Evolutionary conservation across 1,140 invertebrate genomes (phyloP).

Genomic region (Tetramorium simillimum): DNA sequence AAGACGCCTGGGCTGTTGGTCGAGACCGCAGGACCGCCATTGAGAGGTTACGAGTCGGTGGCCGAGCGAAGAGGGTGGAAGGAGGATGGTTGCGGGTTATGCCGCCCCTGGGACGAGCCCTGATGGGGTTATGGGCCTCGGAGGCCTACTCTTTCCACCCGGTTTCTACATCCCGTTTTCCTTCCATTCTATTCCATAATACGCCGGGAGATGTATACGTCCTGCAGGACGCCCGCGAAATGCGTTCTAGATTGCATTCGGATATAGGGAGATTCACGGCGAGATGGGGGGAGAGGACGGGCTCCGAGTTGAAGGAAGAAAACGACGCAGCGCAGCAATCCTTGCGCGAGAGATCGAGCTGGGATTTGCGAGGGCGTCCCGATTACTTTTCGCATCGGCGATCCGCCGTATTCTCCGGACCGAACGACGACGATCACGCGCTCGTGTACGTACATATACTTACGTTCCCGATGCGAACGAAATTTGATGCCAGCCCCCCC

Average conservation of each 20-base stretch:
- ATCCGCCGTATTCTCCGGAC: conserved; percentile 65
- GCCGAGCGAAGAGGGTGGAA: conserved; percentile 53
- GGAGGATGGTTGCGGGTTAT: conserved; percentile 76
- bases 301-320: conserved; percentile 14
- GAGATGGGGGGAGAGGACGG: not conserved
- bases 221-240: conserved; percentile 81
- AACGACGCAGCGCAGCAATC: conserved; percentile 58
- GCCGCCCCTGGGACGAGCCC: conserved; percentile 81
- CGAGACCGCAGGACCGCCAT: conserved; percentile 76
- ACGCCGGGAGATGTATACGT: conserved; percentile 81
- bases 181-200: conserved; percentile 85
- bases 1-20: conserved; percentile 47
- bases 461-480: conserved; percentile 31
- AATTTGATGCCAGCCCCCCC: conserved; percentile 53
- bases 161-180: conserved; percentile 82
- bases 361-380: conserved; percentile 79
- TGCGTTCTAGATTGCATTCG: conserved; percentile 83
- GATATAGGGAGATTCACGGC: conserved; percentile 78
- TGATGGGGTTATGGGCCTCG: conserved; percentile 86
- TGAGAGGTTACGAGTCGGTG: conserved; percentile 66
- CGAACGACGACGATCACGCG: conserved; percentile 45
- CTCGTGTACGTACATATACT: conserved; percentile 49
- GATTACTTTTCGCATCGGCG: conserved; percentile 79
- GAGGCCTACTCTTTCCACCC: conserved; percentile 84
- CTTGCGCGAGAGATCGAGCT: conserved; percentile 79